Conservation (phyloP, 2,797 vertebrate genomes). For the Rhadinocentrus ornatus region DNA sequence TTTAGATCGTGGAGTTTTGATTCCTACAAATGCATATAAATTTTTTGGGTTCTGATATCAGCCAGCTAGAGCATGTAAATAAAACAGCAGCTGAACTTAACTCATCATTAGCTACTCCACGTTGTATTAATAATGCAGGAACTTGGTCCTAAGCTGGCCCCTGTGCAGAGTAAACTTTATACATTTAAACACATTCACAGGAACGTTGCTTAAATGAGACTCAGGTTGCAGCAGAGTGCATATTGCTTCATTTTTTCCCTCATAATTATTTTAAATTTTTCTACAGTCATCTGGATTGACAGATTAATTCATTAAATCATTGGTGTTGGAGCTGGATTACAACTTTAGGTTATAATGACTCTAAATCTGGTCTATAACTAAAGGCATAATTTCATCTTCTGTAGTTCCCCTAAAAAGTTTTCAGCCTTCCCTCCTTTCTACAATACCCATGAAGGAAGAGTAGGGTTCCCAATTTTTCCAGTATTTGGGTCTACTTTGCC, state of each 20-base stretch:
- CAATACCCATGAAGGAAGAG: no score
- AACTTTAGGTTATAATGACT: no score
- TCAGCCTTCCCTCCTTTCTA: no score
- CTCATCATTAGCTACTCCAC: conserved; percentile 4
- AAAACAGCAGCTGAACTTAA: not conserved
- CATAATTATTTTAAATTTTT: not conserved
- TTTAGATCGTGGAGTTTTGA: not conserved
- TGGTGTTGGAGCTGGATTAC: no score
- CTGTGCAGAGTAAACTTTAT: not conserved
- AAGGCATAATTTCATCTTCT: no score
- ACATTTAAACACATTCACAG: not conserved
- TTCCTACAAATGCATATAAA: not conserved
- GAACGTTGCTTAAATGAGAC: not conserved
- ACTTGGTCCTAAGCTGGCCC: not conserved
- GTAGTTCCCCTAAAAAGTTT: no score
- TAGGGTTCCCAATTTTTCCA: no score
- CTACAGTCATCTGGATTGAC: not conserved
- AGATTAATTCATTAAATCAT: not conserved
- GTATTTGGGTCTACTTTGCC: no score
- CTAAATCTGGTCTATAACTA: no score
- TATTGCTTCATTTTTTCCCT: not conserved
- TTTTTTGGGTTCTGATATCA: not conserved
- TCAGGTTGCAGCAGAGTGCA: not conserved
- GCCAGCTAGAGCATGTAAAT: conserved; percentile 8
- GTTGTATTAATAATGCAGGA: not conserved